Conservation (phyloP, 2,888 invertebrate species). For the Amiota communis region DNA sequence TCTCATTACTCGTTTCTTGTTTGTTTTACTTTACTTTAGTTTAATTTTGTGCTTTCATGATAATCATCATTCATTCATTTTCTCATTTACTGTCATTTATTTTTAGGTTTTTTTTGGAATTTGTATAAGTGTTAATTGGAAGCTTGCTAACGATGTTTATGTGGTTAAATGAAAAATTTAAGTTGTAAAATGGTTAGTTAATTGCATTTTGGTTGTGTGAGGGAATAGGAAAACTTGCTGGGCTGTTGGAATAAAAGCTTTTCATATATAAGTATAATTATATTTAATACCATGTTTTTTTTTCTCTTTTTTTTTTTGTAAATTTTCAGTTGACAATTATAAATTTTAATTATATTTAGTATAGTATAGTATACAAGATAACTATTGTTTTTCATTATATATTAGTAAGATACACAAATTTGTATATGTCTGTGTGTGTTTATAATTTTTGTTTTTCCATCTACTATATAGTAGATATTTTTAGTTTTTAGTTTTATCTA, state of each 20-base stretch:
- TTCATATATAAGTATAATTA: neutral
- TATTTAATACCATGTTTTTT: neutral
- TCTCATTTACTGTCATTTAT: neutral
- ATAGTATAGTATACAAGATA: no score
- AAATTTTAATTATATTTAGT: no score
- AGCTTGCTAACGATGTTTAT: no score
- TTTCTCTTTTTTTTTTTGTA: slow-evolving; percentile 1
- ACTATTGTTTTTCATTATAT: no score
- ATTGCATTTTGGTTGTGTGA: no score
- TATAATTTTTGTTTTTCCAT: neutral
- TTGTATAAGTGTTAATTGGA: neutral
- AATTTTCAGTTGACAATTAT: neutral
- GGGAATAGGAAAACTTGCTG: no score
- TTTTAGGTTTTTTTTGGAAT: neutral
- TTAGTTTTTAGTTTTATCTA: slow-evolving; percentile 17
- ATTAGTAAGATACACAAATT: no score
- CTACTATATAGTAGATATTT: slow-evolving; percentile 5
- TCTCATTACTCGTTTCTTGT: neutral
- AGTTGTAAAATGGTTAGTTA: no score
- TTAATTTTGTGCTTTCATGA: neutral
- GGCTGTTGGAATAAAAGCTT: slow-evolving; percentile 3
- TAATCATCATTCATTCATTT: neutral
- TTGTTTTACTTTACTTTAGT: no score
- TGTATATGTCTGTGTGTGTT: neutral
- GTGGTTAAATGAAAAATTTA: no score